Conservation (phyloP, 1,140 invertebrate species). For the Lordiphosa clarofinis region DNA sequence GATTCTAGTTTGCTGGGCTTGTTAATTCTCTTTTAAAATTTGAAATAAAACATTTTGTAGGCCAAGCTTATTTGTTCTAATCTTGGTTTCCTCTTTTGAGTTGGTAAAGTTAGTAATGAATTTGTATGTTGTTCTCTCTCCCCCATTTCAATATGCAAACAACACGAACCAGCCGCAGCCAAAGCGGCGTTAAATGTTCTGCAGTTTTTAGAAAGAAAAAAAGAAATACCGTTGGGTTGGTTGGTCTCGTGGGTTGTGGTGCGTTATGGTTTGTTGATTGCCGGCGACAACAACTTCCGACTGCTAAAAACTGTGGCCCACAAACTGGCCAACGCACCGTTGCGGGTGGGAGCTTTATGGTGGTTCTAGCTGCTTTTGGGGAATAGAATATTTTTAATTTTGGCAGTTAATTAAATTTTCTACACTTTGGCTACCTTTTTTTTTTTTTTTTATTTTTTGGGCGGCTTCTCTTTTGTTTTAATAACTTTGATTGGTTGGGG, state of each 20-base stretch:
- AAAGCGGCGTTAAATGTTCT: slow-evolving; percentile 67
- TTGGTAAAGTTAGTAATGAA: slow-evolving; percentile 57
- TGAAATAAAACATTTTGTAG: too few species aligned
- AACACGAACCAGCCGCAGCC: slow-evolving; percentile 11
- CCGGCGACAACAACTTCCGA: slow-evolving; percentile 74
- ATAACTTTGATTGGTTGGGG: slow-evolving; percentile 53
- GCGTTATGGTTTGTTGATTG: slow-evolving; percentile 75
- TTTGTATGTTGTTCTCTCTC: slow-evolving; percentile 27
- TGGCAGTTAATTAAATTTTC: slow-evolving; percentile 71
- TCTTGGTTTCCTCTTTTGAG: slow-evolving; percentile 8
- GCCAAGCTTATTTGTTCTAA: neutral
- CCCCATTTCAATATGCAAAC: slow-evolving; percentile 41
- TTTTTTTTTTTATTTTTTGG: too few species aligned
- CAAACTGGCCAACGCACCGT: slow-evolving; percentile 29
- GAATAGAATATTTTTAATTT: slow-evolving; percentile 50
- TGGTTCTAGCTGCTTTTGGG: slow-evolving; percentile 28
- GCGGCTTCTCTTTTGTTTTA: slow-evolving; percentile 44
- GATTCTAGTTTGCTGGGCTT: too few species aligned
- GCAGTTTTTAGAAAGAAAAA: slow-evolving; percentile 20
- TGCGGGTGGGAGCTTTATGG: slow-evolving; percentile 48
- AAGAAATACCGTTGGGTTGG: slow-evolving; percentile 50
- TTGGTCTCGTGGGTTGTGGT: slow-evolving; percentile 37
- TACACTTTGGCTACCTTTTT: slow-evolving; percentile 30
- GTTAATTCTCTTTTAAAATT: too few species aligned
- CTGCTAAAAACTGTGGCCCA: neutral